Base-by-base conservation (phyloP, 2,888 invertebrate species). In the Notocelia uddmanniana region DNA sequence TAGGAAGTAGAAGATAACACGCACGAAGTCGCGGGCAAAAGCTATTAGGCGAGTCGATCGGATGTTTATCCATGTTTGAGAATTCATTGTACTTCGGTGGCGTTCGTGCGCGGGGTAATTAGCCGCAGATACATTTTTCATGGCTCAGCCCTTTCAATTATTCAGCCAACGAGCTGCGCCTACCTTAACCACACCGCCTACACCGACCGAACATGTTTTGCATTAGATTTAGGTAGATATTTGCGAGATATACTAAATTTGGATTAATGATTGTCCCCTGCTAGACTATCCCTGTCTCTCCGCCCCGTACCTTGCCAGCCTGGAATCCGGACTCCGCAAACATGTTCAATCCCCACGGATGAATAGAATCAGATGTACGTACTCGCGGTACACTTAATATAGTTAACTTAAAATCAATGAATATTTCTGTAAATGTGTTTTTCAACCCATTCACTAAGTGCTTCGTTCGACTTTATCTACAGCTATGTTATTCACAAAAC, bases 151-250 rank as follows among this genome's bases (percentile, higher is more conserved):
- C 66, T 55, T 71, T 72, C 67, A 68, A 72, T 72, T 72, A 72
- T 72, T 72, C 67, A 72, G 62, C 55, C 55, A 60, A 71, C 67
- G 67, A 67, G 67, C 55, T 72, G 60, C 67, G 67, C 72, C 67
- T 55, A 60, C 66, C 58, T 71, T 55, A 55, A 60, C 59, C 50
- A 23, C 18, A 34, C 59, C 59, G 58, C 64, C 19, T 66, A 45
- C 45, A 59, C 71, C 52, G 34, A 64, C 52, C 21, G n/a, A 37
- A 13, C 37, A 50, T 50, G 18, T 13, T 45, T 15, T 5, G 41
- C 15, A 15, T 15, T 13, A n/a, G 5, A 5, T 15, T 45, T 37
- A 34, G n/a, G n/a, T 31, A 2, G 8, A 31, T 6, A 8, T 31
- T 8, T 31, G 5, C 31, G 31, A 1, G 31, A 31, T 8, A 31